Evolutionary conservation across 1,140 invertebrate species (phyloP).

Genomic region (Bombus ignitus): DNA sequence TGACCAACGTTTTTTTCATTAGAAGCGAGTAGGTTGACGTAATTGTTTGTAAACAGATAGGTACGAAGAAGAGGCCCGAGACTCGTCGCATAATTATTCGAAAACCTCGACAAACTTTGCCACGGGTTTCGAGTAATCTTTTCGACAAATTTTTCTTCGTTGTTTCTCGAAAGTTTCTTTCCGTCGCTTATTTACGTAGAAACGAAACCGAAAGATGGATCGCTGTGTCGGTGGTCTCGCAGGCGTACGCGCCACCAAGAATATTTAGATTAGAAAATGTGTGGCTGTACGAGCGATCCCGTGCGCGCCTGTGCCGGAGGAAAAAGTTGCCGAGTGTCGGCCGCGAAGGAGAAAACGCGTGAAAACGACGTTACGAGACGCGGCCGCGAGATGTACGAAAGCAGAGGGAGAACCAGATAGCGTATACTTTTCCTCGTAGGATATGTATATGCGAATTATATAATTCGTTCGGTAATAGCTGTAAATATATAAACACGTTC

Average conservation of each 20-base stretch:
- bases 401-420: background rate
- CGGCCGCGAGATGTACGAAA: no score
- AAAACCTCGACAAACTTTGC: background rate
- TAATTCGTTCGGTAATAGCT: background rate
- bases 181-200: background rate
- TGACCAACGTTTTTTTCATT: background rate
- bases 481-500: background rate
- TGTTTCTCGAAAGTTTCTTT: background rate
- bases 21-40: background rate
- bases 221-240: background rate
- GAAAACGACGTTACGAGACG: background rate
- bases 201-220: background rate
- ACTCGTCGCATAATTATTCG: background rate
- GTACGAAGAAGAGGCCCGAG: fast-evolving
- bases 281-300: background rate
- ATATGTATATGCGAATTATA: background rate
- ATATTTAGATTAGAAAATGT: background rate
- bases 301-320: background rate
- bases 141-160: fast-evolving
- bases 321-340: background rate
- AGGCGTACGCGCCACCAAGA: background rate
- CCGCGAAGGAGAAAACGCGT: background rate
- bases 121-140: no score
- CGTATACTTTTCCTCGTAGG: background rate
- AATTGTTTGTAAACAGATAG: no score